A percentile compares a stretch with the other conserved stretches of the same genome.
Conservation (phyloP, 2,113 vertebrate genomes). For the Xyrauchen texanus region DNA sequence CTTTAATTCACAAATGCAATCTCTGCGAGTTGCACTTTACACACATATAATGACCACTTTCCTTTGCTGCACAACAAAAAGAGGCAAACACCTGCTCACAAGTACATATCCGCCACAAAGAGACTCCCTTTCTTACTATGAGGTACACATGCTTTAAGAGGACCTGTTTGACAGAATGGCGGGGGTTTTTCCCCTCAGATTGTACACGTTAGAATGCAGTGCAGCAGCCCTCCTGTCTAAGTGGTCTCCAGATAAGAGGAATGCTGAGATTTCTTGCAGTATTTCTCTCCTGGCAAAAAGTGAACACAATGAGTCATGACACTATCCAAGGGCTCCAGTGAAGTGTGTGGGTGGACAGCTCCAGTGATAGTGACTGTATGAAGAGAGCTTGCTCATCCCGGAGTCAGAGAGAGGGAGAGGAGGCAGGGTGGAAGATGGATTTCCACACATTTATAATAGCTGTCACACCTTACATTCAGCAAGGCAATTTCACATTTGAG, state of each 20-base stretch:
- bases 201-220: slow-evolving; percentile 36
- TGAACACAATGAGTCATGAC: slow-evolving; percentile 57
- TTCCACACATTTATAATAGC: slow-evolving; percentile 68
- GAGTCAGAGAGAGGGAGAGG: slow-evolving; percentile 9
- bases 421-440: slow-evolving; percentile 63
- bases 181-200: slow-evolving; percentile 13
- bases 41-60: no score
- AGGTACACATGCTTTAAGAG: slow-evolving; percentile 18
- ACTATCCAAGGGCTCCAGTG: slow-evolving; percentile 48
- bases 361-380: slow-evolving; percentile 51
- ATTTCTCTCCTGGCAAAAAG: slow-evolving; percentile 54
- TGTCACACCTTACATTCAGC: slow-evolving; percentile 65
- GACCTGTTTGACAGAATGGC: slow-evolving; percentile 4
- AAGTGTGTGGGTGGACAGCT: slow-evolving; percentile 53
- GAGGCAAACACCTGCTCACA: slow-evolving; percentile 5
- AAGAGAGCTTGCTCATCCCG: slow-evolving; percentile 49
- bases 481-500: slow-evolving; percentile 65
- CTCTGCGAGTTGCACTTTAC: no score
- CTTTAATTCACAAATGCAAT: no score
- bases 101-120: slow-evolving; percentile 21
- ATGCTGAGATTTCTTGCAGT: slow-evolving; percentile 46
- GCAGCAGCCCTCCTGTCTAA: slow-evolving; percentile 41
- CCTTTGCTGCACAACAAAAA: no score
- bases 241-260: slow-evolving; percentile 43
- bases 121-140: slow-evolving; percentile 6